Evolutionary conservation across 2,888 invertebrate genomes (phyloP).

Genomic region (Netelia virgata): DNA sequence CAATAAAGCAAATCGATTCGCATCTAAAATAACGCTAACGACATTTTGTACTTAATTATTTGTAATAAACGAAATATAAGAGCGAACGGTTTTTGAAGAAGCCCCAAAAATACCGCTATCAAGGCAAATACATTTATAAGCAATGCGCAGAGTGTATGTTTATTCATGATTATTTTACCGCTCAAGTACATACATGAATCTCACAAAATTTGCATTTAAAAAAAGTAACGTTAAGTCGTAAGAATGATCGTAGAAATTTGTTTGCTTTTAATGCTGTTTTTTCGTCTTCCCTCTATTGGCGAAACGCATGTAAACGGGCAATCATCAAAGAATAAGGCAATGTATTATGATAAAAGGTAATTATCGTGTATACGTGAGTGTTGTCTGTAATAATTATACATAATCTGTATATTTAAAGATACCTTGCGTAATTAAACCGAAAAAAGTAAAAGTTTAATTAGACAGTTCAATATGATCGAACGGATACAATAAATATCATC

Average conservation of each 20-base stretch:
- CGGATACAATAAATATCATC: constrained; percentile 65
- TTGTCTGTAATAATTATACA: constrained; percentile 59
- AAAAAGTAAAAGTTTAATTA: constrained; percentile 61
- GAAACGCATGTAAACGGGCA: constrained; percentile 68
- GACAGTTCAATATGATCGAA: constrained; percentile 46
- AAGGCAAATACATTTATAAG: constrained; percentile 66
- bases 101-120: constrained; percentile 26
- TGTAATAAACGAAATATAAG: neutral
- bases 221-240: constrained; percentile 73
- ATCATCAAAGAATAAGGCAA: constrained; percentile 65
- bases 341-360: constrained; percentile 69
- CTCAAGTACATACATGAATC: constrained; percentile 74
- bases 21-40: neutral
- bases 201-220: constrained; percentile 68
- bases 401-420: constrained; percentile 66
- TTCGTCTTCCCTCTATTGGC: constrained; percentile 46
- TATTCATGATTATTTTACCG: constrained; percentile 67
- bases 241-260: constrained; percentile 71
- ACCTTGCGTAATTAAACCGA: constrained; percentile 68
- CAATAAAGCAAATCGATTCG: no score
- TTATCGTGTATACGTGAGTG: constrained; percentile 67
- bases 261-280: constrained; percentile 5
- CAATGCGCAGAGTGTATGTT: constrained; percentile 72
- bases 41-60: constrained; percentile 4
- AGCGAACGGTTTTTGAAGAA: constrained; percentile 1